Evolutionary conservation across 2,888 invertebrate species (phyloP), one percentile per base, ranked within the genome.

Genomic region (Tuta absoluta): DNA sequence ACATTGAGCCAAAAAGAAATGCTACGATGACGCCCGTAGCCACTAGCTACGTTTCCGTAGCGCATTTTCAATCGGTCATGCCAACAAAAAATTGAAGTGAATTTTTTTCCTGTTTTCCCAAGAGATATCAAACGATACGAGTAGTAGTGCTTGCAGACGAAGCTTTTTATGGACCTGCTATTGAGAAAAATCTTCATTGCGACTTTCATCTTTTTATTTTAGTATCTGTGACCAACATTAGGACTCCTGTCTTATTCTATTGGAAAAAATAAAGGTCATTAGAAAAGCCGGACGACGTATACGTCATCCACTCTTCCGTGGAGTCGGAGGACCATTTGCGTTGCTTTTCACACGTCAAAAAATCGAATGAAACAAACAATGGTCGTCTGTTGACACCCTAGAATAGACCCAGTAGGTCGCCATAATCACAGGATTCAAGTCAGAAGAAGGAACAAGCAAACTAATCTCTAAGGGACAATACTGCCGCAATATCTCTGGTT

Each of bases 401-500:
- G 5, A 28, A 28, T 28, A 53, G 21, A 37, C 51, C 8, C 33
- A 66, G 69, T 68, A 65, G 69, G 75, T 77, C 73, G 72, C 65
- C 71, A 75, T 66, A 73, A 68, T 73, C 68, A 67, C 81, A 75
- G 76, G 78, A 81, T 76, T 76, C 78, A 78, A 80, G 85, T 82
- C 12, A 12, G 41, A 45, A 45, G 45, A 45, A n/a, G 45, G 45
- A 24, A 17, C 78, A 79, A 81, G 85, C 82, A 82, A 87, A 88
- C 86, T 88, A 87, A 90, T 89, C 84, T 87, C 85, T 85, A 81
- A 79, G 86, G 87, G 82, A 90, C 89, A 90, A 91, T 90, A 84
- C 86, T 79, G 75, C 69, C 77, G 82, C 84, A 85, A 86, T 88
- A 89, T 86, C 87, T 86, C 80, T 84, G 84, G 85, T 90, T 91